phyloP scores from a whole-genome alignment of 30 jellyfish, hydroid and myxozoan genomes.

The Cassiopea andromeda region DNA sequence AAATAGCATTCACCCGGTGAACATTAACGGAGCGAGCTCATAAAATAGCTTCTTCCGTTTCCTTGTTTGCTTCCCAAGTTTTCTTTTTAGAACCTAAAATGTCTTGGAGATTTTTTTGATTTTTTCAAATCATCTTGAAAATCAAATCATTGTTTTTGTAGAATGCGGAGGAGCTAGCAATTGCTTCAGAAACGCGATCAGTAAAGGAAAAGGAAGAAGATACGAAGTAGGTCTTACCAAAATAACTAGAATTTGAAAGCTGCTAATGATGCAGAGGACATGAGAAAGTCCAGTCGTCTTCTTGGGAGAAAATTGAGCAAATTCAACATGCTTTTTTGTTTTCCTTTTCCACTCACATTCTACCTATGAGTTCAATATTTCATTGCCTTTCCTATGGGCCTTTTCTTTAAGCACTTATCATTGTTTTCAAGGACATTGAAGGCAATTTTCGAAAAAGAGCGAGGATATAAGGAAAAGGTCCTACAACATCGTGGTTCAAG shows the following conservation, averaged over 20 bases:
- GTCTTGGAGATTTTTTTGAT: too few species aligned
- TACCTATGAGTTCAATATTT: too few species aligned
- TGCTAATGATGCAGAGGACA: too few species aligned
- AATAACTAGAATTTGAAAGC: too few species aligned
- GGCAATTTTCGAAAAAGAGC: constrained; percentile 38
- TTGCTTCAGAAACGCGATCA: constrained; percentile 51
- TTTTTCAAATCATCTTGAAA: too few species aligned
- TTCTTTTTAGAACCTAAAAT: too few species aligned
- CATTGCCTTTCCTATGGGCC: too few species aligned
- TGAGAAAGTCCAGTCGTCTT: too few species aligned
- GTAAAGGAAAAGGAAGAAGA: constrained; percentile 73
- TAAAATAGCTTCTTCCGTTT: too few species aligned
- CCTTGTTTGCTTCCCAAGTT: background rate
- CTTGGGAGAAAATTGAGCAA: too few species aligned
- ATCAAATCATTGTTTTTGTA: too few species aligned
- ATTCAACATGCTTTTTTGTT: background rate
- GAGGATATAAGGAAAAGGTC: constrained; percentile 11
- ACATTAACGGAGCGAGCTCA: too few species aligned
- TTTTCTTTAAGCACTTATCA: background rate
- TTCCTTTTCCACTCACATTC: background rate
- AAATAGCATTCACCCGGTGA: background rate
- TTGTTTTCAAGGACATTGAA: background rate
- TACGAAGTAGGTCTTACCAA: constrained; percentile 52
- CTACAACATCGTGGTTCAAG: constrained; percentile 54
- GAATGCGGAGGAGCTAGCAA: constrained; percentile 95